phyloP scores from a whole-genome alignment of 2,797 vertebrate species.

The Megaceryle alcyon region DNA sequence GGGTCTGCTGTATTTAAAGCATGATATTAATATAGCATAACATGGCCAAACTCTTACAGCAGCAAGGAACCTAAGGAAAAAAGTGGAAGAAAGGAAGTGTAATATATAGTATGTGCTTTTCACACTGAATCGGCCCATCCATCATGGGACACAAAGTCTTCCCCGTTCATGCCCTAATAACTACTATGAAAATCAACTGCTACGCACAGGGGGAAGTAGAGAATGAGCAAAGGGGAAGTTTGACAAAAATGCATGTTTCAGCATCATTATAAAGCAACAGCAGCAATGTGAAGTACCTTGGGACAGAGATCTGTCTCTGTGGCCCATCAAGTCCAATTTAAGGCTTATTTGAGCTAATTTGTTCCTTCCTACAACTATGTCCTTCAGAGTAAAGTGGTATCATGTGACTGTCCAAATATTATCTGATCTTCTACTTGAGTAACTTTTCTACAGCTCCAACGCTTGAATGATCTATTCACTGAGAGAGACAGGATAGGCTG shows the following conservation, averaged over 20 bases:
- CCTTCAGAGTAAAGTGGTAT: not conserved
- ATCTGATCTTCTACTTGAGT: not conserved
- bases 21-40: not conserved
- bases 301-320: not conserved
- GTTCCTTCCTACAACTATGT: not conserved
- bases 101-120: not conserved
- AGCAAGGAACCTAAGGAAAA: not conserved
- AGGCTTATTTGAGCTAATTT: not conserved
- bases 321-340: constrained; percentile 1
- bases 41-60: not conserved
- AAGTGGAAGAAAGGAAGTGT: not conserved
- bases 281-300: not conserved
- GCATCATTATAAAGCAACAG: not conserved
- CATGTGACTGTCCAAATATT: not conserved
- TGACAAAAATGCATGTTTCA: not conserved
- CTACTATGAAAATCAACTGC: not conserved
- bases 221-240: not conserved
- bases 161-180: not conserved
- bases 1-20: not conserved
- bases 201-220: not conserved
- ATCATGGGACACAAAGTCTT: not conserved
- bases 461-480: not conserved
- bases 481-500: not conserved
- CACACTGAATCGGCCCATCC: rapidly evolving
- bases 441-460: not conserved